A percentile compares a stretch with the other conserved stretches of the same genome.
These are phyloP conservation scores for Dichetophora obliterata DNA, from an alignment of 2,888 invertebrate genomes.

Conservation along the genomic window DNA sequence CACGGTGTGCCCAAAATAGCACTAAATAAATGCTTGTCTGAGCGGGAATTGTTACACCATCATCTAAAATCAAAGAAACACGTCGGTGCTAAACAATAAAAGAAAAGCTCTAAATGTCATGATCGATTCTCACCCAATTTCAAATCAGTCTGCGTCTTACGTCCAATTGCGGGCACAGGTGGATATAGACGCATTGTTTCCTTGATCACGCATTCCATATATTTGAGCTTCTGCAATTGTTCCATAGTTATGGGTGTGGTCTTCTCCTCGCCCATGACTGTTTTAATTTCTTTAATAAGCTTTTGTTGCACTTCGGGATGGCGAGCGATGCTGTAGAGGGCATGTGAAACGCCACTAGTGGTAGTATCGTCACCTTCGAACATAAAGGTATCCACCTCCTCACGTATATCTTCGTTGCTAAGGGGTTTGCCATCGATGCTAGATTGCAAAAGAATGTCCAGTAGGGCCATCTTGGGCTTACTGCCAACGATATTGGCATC, in stretches of 20 bases:
- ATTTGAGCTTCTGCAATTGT: constrained; percentile 56
- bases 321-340: constrained; percentile 55
- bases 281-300: constrained; percentile 54
- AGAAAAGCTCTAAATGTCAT: neutral
- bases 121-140: constrained; percentile 69
- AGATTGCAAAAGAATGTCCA: constrained; percentile 75
- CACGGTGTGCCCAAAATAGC: constrained; percentile 53
- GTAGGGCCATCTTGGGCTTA: constrained; percentile 75
- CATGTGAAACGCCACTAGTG: constrained; percentile 58
- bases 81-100: neutral
- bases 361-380: constrained; percentile 72
- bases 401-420: constrained; percentile 73
- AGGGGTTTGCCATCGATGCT: constrained; percentile 73
- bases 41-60: constrained; percentile 52
- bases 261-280: constrained; percentile 55
- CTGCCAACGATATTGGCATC: constrained; percentile 68
- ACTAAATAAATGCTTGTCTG: constrained; percentile 57
- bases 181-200: constrained; percentile 76
- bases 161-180: constrained; percentile 75
- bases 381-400: constrained; percentile 81
- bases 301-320: constrained; percentile 57
- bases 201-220: constrained; percentile 76
- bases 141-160: constrained; percentile 71
- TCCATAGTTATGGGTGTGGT: constrained; percentile 47
- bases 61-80: neutral